These are phyloP conservation scores for Meteorus colon DNA, from an alignment of 2,888 invertebrate species.

Conservation along the genomic window DNA sequence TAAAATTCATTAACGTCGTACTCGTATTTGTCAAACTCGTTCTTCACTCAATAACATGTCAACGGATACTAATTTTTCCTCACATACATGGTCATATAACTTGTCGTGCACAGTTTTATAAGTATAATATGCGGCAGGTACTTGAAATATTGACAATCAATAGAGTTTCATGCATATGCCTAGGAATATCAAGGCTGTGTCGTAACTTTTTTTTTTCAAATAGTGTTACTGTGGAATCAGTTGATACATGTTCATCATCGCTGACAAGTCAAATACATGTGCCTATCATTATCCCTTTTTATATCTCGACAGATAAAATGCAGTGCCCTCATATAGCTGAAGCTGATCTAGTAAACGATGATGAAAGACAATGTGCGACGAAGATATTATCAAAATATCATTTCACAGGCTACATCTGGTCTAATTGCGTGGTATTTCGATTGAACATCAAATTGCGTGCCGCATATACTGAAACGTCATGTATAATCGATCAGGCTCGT, in stretches of 20 bases:
- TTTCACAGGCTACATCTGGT: neutral
- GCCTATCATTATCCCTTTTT: neutral
- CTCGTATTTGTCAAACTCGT: conserved; percentile 18
- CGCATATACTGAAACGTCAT: conserved; percentile 42
- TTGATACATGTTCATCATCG: conserved; percentile 3
- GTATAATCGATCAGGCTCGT: conserved; percentile 43
- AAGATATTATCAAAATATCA: conserved; percentile 7
- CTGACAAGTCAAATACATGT: neutral
- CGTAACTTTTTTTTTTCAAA: conserved; percentile 7
- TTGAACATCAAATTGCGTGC: conserved; percentile 45
- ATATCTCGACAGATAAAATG: neutral
- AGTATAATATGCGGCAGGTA: conserved; percentile 41
- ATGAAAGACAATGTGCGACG: neutral
- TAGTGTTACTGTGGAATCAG: neutral
- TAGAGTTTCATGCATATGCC: conserved; percentile 47
- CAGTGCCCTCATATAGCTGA: neutral
- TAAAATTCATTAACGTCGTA: conserved; percentile 58
- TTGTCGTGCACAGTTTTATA: conserved; percentile 38
- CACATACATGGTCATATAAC: conserved; percentile 15
- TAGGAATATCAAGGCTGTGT: conserved; percentile 34
- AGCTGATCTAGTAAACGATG: neutral
- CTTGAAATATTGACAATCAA: conserved; percentile 67
- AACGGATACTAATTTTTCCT: conserved; percentile 59
- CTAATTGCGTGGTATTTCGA: conserved; percentile 21
- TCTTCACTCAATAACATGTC: conserved; percentile 59